A percentile compares a stretch with the other conserved stretches of the same genome.
These are phyloP conservation scores for Ascaphus truei DNA, from an alignment of 2,113 vertebrate species.

Conservation along the genomic window DNA sequence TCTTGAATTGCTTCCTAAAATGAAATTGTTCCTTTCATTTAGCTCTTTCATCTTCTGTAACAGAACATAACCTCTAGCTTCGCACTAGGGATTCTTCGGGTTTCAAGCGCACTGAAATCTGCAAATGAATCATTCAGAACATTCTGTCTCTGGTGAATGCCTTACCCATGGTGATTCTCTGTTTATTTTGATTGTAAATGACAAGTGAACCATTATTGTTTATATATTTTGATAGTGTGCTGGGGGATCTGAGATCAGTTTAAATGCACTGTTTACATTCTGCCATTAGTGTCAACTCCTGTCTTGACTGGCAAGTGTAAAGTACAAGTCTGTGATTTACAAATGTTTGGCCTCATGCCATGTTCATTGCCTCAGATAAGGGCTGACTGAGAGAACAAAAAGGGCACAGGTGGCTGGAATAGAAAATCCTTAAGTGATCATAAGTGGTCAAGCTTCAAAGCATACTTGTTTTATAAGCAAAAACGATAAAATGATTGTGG, in stretches of 20 bases:
- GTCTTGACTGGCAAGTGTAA: background rate
- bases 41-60: constrained; percentile 28
- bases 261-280: background rate
- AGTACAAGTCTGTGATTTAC: background rate
- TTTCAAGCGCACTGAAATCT: background rate
- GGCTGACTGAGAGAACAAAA: background rate
- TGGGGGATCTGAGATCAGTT: background rate
- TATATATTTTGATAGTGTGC: background rate
- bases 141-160: background rate
- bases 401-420: background rate
- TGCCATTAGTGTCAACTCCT: background rate
- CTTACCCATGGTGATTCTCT: background rate
- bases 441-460: too few species aligned
- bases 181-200: constrained; percentile 16
- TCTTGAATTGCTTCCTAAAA: constrained; percentile 34
- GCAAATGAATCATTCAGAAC: background rate
- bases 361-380: background rate
- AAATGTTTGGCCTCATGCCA: constrained; percentile 10
- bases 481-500: background rate
- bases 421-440: background rate
- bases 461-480: background rate
- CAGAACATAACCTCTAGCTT: constrained; percentile 25
- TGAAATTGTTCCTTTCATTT: constrained; percentile 35
- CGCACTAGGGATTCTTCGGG: background rate
- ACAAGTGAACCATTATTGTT: background rate